Base-by-base conservation (phyloP, 2,113 vertebrate species). In the Phyllopteryx taeniolatus region DNA sequence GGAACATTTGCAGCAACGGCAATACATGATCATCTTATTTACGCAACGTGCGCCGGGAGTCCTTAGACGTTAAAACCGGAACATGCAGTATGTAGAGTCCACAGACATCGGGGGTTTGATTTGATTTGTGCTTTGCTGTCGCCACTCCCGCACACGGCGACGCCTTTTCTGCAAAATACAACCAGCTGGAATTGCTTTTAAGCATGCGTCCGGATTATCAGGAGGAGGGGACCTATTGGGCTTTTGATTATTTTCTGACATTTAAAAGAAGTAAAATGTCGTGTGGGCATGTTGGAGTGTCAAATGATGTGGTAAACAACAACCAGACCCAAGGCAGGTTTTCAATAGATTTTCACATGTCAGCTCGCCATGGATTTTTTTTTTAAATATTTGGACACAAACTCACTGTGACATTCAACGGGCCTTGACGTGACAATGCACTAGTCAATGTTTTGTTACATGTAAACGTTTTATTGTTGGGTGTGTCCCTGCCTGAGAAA, bases 1-100 rank as follows among this genome's bases (percentile, higher is more conserved):
- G 86, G 74, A 87, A 86, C 73, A 82, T 85, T 79, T 66, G 65
- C 42, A 44, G 67, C 35, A 9, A 78, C 83, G 75, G 51, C 75
- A 83, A 70, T 79, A 81, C 76, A 86, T 87, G 82, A 86, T 59
- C 80, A 83, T 79, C 77, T 81, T 72, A 64, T 85, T 79, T 79
- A 67, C 57, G 68, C 33, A 8, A 67, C 57, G 27, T 56, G 43
- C 1, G 66, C 44, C 84, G 76, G 66, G 57, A 78, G 66, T 74
- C 39, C 39, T 35, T 66, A 68, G 79, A 82, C 65, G 68, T 70
- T 74, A 56, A 39, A 83, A 67, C 74, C 68, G 9, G 2, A 65
- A 46, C 42, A 0, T 8, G 13, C n/a, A 19, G 12, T 44, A n/a
- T 8, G 43, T 27, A 15, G 17, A 19, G 19, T 59, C 27, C 5